A percentile compares a stretch with the other conserved stretches of the same genome.
These are phyloP conservation scores for Catharus minimus DNA, from an alignment of 2,113 vertebrate species.

Conservation along the genomic window DNA sequence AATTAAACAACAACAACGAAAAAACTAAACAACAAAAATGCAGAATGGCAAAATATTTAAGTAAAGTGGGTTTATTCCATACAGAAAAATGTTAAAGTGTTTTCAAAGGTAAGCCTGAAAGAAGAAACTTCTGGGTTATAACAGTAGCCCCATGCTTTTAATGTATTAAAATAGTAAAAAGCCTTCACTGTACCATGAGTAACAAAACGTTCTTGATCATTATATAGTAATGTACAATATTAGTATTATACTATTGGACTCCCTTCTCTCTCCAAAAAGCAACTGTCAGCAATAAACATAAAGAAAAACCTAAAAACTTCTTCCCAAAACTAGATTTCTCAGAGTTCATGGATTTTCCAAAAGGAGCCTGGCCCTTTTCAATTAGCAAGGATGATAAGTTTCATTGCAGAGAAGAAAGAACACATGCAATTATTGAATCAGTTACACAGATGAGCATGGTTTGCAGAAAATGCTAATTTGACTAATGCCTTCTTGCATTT, in stretches of 20 bases:
- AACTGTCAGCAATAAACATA: neutral
- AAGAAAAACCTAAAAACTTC: neutral
- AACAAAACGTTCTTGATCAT: neutral
- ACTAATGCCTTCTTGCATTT: slow-evolving; percentile 19
- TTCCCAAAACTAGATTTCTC: neutral
- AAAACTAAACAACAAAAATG: neutral
- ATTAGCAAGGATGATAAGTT: neutral
- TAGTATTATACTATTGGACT: neutral
- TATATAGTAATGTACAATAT: neutral
- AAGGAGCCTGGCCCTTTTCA: neutral
- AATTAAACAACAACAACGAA: neutral
- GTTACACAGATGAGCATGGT: neutral
- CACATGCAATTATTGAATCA: slow-evolving; percentile 13
- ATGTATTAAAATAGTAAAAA: neutral
- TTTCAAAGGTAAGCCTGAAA: neutral
- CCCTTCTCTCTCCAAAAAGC: neutral
- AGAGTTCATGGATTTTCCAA: neutral
- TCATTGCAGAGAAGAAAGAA: neutral
- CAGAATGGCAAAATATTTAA: neutral
- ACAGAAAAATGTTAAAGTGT: neutral
- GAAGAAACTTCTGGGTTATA: neutral
- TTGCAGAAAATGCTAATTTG: slow-evolving; percentile 40
- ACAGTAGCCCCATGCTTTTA: neutral
- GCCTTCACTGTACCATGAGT: neutral
- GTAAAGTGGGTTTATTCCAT: neutral